Evolutionary conservation across 2,797 vertebrate genomes (phyloP).

Genomic region (Tangara arthus): DNA sequence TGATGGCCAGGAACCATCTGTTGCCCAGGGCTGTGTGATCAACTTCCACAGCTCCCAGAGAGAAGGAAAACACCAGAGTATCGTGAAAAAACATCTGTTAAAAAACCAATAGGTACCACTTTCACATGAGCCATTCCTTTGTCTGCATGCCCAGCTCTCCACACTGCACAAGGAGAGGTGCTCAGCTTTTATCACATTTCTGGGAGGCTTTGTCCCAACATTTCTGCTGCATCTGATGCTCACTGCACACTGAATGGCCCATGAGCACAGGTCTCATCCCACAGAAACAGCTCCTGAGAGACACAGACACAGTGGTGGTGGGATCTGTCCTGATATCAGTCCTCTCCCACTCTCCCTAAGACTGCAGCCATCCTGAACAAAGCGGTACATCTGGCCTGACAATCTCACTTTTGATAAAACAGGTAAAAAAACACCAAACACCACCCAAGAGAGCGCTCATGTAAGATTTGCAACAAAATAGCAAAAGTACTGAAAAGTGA

Average conservation of each 20-base stretch:
- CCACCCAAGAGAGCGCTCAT: no score
- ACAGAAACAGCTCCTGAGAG: rapidly evolving
- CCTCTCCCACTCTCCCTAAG: neutral
- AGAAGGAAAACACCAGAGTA: neutral
- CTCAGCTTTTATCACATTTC: neutral
- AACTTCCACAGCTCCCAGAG: neutral
- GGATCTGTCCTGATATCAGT: neutral
- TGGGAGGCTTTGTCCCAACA: rapidly evolving
- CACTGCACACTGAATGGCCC: rapidly evolving
- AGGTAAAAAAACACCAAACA: rapidly evolving
- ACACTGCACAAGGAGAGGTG: neutral
- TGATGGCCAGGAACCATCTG: neutral
- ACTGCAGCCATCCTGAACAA: neutral
- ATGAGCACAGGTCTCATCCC: neutral
- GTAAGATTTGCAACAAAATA: neutral
- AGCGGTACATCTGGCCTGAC: rapidly evolving
- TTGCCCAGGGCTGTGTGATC: neutral
- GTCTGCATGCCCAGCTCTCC: neutral
- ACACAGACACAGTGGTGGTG: rapidly evolving
- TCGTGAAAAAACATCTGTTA: rapidly evolving
- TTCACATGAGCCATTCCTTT: neutral
- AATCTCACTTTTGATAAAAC: neutral
- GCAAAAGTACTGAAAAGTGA: neutral
- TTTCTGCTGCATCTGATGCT: neutral
- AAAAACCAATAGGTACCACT: neutral